Percentiles rank a stretch among this genome's conserved stretches.
Conservation (phyloP, 2,113 vertebrate genomes). For the Raja brachyura region DNA sequence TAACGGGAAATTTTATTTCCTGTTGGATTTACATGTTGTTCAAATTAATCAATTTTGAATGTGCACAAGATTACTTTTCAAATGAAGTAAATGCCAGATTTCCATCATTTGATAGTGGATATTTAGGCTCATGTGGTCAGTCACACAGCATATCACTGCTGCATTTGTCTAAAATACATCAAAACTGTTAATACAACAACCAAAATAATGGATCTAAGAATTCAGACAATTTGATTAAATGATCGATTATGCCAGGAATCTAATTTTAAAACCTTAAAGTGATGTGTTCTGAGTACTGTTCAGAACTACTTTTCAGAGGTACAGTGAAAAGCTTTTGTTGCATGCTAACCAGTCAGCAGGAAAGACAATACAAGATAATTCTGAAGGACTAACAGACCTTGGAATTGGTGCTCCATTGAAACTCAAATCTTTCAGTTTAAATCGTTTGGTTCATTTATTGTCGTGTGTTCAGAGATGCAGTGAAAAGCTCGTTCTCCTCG, state of each 20-base stretch:
- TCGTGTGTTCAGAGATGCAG: no score
- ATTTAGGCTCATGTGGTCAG: background rate
- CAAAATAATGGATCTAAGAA: background rate
- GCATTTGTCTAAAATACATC: background rate
- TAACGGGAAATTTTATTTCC: background rate
- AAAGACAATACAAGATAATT: no score
- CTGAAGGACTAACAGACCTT: background rate
- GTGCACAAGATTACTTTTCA: background rate
- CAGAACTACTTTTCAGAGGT: no score
- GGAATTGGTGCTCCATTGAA: background rate
- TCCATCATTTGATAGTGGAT: background rate
- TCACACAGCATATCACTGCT: background rate
- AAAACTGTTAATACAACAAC: background rate
- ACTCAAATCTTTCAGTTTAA: background rate
- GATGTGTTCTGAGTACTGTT: background rate
- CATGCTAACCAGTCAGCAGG: no score
- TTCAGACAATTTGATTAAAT: background rate
- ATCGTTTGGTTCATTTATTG: no score
- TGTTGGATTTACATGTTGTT: background rate
- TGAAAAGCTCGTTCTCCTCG: no score
- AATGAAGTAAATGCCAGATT: background rate
- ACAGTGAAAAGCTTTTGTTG: no score
- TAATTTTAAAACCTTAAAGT: background rate
- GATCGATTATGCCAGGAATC: background rate
- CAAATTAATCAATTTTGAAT: background rate